These are phyloP conservation scores for Apodemia zela DNA, from an alignment of 2,888 invertebrate species.

Conservation along the genomic window DNA sequence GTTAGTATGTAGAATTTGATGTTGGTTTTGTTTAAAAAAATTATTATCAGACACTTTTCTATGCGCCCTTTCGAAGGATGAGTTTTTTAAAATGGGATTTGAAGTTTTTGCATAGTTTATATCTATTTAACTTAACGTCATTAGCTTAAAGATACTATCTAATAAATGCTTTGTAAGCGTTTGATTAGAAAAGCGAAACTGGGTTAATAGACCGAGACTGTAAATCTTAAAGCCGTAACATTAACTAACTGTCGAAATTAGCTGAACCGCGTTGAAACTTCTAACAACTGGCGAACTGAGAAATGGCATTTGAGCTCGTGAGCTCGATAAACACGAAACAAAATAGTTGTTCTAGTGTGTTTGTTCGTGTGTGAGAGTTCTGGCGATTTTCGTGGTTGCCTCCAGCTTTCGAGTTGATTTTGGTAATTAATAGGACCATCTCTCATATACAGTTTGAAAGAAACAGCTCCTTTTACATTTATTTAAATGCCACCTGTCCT, in stretches of 20 bases:
- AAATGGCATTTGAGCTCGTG: conserved; percentile 24
- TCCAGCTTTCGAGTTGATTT: not conserved
- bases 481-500: too few relatives aligned
- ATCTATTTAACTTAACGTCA: not conserved
- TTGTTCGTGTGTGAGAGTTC: conserved; percentile 9
- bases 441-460: not conserved
- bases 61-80: too few relatives aligned
- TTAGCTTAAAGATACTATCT: not conserved
- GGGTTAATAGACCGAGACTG: conserved; percentile 19
- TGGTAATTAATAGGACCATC: not conserved
- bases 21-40: too few relatives aligned
- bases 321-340: conserved; percentile 16
- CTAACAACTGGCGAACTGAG: conserved; percentile 25
- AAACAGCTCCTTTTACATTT: not conserved
- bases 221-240: conserved; percentile 32
- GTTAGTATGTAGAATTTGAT: too few relatives aligned
- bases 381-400: conserved; percentile 10
- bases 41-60: too few relatives aligned
- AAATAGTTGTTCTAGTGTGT: conserved; percentile 13
- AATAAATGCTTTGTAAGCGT: conserved; percentile 7
- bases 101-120: not conserved
- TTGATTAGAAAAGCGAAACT: conserved; percentile 14
- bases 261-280: conserved; percentile 28
- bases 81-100: too few relatives aligned
- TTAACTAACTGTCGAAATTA: conserved; percentile 32